Base-by-base conservation (phyloP, 2,797 vertebrate species). In the Liasis olivaceus region DNA sequence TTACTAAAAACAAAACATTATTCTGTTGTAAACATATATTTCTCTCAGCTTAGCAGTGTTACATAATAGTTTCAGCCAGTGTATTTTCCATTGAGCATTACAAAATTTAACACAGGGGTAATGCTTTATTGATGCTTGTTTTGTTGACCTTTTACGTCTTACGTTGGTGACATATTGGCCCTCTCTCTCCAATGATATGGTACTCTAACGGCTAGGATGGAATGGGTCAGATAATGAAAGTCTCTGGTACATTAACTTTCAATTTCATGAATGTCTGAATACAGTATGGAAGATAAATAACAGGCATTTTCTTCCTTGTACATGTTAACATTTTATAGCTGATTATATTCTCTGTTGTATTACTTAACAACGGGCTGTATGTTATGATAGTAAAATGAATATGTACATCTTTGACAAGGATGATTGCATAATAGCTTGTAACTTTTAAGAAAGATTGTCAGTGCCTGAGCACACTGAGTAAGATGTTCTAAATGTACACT, bases 231-330 rank as follows among this genome's bases (percentile, higher is more conserved):
- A 98, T 98, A 98, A 98, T 98, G 98, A 97, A 98, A 98, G 97
- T 97, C 97, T 97, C 96, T 98, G 98, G 98, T 98, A 98, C 98
- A 98, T 98, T 98, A 98, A 98, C 98, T 98, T 98, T 98, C 98
- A 98, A 98, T 98, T 98, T 98, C 98, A 98, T 98, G 98, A 98
- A 97, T 98, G 98, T 98, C 98, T 98, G 98, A 98, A 97, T 98
- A 97, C 97, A 95, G 96, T 95, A 94, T 97, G 95, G 95, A 98
- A 98, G 98, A 98, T 98, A 96, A 98, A 98, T 98, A 97, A 97
- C 95, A 93, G 97, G 94, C 96, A 97, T 97, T 97, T 96, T 94
- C 94, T 97, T 97, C 96, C 96, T 97, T 98, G 97, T 97, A 96
- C 96, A 97, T 96, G 97, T 98, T 96, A 97, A 97, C 97, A 96